Conservation (phyloP, 2,888 invertebrate species). For the Drosophila vallismaia region DNA sequence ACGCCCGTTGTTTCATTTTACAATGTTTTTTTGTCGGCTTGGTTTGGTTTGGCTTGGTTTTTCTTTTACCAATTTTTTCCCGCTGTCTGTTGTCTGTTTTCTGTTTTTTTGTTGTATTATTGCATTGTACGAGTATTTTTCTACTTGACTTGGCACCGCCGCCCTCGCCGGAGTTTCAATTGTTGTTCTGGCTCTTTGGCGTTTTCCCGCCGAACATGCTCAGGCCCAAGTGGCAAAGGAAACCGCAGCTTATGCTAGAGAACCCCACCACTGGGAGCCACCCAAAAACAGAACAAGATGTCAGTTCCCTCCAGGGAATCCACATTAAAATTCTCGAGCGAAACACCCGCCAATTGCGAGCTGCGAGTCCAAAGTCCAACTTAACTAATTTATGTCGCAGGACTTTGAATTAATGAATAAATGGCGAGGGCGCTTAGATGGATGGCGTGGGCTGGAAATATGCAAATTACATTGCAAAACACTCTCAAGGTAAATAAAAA, state of each 20-base stretch:
- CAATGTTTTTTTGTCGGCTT: conserved; percentile 43
- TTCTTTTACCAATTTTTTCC: conserved; percentile 20
- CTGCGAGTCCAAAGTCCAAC: conserved; percentile 56
- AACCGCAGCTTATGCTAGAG: conserved; percentile 73
- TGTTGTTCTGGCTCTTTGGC: conserved; percentile 30
- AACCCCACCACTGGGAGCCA: background rate
- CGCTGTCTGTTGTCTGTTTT: conserved; percentile 19
- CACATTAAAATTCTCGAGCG: conserved; percentile 77
- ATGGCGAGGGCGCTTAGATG: conserved; percentile 77
- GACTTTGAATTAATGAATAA: conserved; percentile 79
- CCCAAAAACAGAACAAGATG: conserved; percentile 16
- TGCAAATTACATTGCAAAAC: conserved; percentile 69
- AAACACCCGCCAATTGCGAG: conserved; percentile 44
- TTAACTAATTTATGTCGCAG: conserved; percentile 80
- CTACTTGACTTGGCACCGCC: conserved; percentile 77
- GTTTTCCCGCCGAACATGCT: conserved; percentile 52
- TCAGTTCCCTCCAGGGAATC: conserved; percentile 44
- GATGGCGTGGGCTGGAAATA: conserved; percentile 65
- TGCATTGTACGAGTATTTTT: conserved; percentile 77
- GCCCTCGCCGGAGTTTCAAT: conserved; percentile 50
- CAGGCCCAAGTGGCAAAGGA: conserved; percentile 64
- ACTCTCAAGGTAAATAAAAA: conserved; percentile 40
- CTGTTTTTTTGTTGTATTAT: conserved; percentile 56
- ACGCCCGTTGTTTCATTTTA: conserved; percentile 74
- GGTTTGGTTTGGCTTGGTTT: conserved; percentile 52